These are phyloP conservation scores for Heliconius cydno DNA, from an alignment of 2,888 invertebrate genomes.

Conservation along the genomic window DNA sequence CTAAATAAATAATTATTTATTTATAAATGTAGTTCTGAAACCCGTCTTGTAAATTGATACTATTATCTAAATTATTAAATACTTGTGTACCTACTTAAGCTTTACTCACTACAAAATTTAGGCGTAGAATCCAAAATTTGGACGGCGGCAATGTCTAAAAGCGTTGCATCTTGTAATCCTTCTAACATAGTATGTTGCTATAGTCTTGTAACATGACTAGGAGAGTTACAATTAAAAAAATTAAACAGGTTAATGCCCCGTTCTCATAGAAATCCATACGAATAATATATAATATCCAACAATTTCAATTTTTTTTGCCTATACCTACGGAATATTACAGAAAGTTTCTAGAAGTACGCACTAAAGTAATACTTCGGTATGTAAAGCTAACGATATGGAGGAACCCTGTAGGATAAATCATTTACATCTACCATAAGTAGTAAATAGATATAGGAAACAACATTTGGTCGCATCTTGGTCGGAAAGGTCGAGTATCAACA, in stretches of 20 bases:
- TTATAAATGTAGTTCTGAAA: neutral
- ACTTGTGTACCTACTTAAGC: slow-evolving; percentile 24
- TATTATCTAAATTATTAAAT: slow-evolving; percentile 7
- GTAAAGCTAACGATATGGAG: slow-evolving; percentile 83
- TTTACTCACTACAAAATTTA: slow-evolving; percentile 34
- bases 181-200: slow-evolving; percentile 34
- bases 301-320: slow-evolving; percentile 60
- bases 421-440: slow-evolving; percentile 70
- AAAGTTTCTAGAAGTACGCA: slow-evolving; percentile 66
- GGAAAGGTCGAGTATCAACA: slow-evolving; percentile 67
- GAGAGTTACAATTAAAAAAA: slow-evolving; percentile 26
- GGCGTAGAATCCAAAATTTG: slow-evolving; percentile 51
- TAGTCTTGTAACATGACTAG: slow-evolving; percentile 47
- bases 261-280: slow-evolving; percentile 22
- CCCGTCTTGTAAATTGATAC: neutral
- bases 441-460: slow-evolving; percentile 73
- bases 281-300: slow-evolving; percentile 51
- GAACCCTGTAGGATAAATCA: slow-evolving; percentile 81
- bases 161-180: slow-evolving; percentile 53
- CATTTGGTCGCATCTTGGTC: slow-evolving; percentile 76
- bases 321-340: slow-evolving; percentile 77
- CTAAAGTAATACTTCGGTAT: slow-evolving; percentile 80
- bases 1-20: neutral
- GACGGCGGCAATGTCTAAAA: slow-evolving; percentile 65
- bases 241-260: neutral